Percentiles rank a stretch among this genome's conserved stretches.
These are phyloP conservation scores for Crypturellus undulatus DNA, from an alignment of 2,113 vertebrate genomes.

Conservation along the genomic window DNA sequence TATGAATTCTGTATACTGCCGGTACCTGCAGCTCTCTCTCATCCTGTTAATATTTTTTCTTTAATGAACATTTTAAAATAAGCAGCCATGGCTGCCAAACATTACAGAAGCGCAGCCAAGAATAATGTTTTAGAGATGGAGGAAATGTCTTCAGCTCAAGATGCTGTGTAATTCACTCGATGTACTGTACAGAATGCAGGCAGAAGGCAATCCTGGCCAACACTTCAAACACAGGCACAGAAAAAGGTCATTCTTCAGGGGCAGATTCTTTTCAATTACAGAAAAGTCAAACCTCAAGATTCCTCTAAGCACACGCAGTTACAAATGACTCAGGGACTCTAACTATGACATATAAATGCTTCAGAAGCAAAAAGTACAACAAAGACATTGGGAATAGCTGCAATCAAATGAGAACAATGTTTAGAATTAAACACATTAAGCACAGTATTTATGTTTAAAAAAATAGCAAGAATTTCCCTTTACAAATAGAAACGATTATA, in stretches of 20 bases:
- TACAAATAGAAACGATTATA: background rate
- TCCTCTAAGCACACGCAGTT: background rate
- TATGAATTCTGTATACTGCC: conserved; percentile 78
- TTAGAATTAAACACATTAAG: background rate
- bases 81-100: conserved; percentile 70
- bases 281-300: background rate
- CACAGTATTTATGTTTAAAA: background rate
- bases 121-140: conserved; percentile 58
- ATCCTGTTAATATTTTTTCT: conserved; percentile 68
- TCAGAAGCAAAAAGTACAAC: conserved; percentile 26
- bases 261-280: background rate
- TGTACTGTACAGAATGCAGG: background rate
- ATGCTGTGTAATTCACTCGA: conserved; percentile 11
- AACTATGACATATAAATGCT: background rate
- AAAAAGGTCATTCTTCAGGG: background rate
- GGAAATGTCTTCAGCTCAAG: conserved; percentile 31
- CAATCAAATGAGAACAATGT: background rate
- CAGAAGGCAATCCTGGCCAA: background rate
- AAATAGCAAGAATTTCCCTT: background rate
- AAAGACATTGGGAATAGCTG: background rate
- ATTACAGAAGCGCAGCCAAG: conserved; percentile 70
- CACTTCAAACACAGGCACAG: background rate
- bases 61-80: conserved; percentile 73
- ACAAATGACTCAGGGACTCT: background rate
- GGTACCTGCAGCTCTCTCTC: conserved; percentile 83